Percentiles rank a stretch among this genome's conserved stretches.
phyloP scores from a whole-genome alignment of 2,797 vertebrate genomes.

The Okamejei kenojei region DNA sequence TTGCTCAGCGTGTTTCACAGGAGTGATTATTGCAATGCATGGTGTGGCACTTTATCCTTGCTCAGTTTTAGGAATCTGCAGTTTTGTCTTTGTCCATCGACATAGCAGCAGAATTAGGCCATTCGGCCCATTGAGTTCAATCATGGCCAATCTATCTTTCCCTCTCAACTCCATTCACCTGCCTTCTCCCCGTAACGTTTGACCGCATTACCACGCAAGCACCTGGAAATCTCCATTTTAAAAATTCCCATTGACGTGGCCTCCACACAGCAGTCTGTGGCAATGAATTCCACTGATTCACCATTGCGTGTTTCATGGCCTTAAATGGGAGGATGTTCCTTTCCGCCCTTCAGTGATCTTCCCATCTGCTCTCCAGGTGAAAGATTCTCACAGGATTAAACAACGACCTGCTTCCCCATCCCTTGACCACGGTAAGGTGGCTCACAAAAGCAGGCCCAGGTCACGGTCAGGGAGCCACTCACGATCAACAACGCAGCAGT shows the following conservation, averaged over 20 bases:
- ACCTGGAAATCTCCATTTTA: no score
- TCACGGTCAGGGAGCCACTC: slow-evolving; percentile 58
- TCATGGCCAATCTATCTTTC: no score
- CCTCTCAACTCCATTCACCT: no score
- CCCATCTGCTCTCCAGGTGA: slow-evolving; percentile 53
- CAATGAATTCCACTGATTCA: no score
- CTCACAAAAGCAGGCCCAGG: slow-evolving; percentile 44
- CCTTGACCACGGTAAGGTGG: slow-evolving; percentile 46
- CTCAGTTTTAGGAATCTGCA: background rate
- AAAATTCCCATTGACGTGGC: no score
- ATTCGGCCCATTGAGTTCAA: no score
- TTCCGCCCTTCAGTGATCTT: background rate
- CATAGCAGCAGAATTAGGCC: no score
- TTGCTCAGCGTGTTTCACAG: background rate
- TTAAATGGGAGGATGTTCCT: background rate
- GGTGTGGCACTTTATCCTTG: background rate
- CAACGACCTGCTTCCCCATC: slow-evolving; percentile 46
- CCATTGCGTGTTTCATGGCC: rapidly evolving
- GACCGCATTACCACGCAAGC: no score
- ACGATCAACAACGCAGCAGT: slow-evolving; percentile 55
- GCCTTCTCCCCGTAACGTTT: no score
- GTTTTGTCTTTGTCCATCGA: background rate
- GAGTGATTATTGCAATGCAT: background rate
- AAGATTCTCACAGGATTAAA: slow-evolving; percentile 48
- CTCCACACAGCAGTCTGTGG: no score